Base-by-base conservation (phyloP, 2,113 vertebrate genomes). In the Toxotes jaculatrix region DNA sequence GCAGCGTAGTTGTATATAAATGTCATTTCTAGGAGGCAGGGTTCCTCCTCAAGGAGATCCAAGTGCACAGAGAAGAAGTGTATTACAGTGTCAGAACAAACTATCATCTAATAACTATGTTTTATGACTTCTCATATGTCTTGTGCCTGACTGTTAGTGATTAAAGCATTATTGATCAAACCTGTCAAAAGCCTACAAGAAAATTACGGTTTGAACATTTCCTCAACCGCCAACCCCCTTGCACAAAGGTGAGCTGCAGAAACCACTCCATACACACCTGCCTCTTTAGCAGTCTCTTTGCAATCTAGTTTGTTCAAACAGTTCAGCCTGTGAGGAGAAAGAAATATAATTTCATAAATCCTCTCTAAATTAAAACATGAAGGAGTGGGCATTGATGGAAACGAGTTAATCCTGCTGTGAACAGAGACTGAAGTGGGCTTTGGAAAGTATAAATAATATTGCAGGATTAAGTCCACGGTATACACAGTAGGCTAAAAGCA, bases 331-430 rank as follows among this genome's bases (percentile, higher is more conserved):
- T 31, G 70, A 80, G 53, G 51, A 85, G 57, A 80, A 27, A 36
- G 36, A 82, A 83, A 79, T 79, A 66, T 76, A 62, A 80, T 86
- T 85, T 87, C 63, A 88, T 80, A 87, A 90, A 93, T 89, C 90
- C 86, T 76, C 84, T 84, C 80, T 71, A 89, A 89, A 93, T 90
- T 88, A 91, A 91, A 87, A 87, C 13, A 19, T 72, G 82, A 87
- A 87, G 78, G 74, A 66, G 79, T 31, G 59, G 66, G 61, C 85
- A 87, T 85, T 87, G 85, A 88, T 36, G 32, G 73, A 87, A 79
- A 45, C 12, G 14, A 83, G 73, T 59, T 91, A 88, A 92, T 90
- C 87, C 85, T 73, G 74, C 72, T 74, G 88, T 85, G 85, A 85
- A 88, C 74, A 82, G 82, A 53, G 81, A 86, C 62, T 80, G 83